Base-by-base conservation (phyloP, 1,140 invertebrate genomes). In the Caenorhabditis tropicalis region DNA sequence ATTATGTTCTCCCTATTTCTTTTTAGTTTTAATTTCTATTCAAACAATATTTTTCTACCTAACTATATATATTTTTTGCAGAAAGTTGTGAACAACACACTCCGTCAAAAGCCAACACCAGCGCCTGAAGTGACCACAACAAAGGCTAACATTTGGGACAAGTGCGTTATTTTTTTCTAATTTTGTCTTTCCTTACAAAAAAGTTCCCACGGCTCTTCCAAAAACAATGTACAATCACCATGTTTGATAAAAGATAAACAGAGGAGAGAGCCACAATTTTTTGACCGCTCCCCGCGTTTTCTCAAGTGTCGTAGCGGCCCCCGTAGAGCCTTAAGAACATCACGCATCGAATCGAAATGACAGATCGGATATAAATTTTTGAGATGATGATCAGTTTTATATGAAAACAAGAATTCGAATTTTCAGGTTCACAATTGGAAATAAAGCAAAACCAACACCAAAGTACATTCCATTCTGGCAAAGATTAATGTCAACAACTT, bases 391-490 rank as follows among this genome's bases (percentile, higher is more conserved):
- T n/a, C 10, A 65, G 33, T 2, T 4, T n/a, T 65, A n/a, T n/a
- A n/a, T 6, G 39, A 43, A 43, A 65, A 36, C 5, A 7, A 36
- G 19, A 65, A 51, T 46, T 74, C 24, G 2, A n/a, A 51, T n/a
- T 1, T 82, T 82, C 29, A 74, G 86, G 27, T 87, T 87, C 82
- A 87, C 86, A 15, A 65, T 87, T 10, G 80, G 84, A 58, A 86
- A 81, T 27, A 88, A 82, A 27, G 87, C 81, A 16, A 87, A 87
- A 53, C 80, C 87, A 31, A 88, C 87, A 9, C 86, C 88, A 53
- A 88, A 89, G 70, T 90, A 90, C 60, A 87, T 90, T 81, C 89
- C 89, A 36, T 89, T 89, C 53, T 89, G 88, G 88, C 88, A 89
- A 60, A 86, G 89, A 36, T 85, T 89, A 16, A 74, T 89, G 43